Evolutionary conservation across 2,113 vertebrate species (phyloP).

Genomic region (Prochilodus magdalenae): DNA sequence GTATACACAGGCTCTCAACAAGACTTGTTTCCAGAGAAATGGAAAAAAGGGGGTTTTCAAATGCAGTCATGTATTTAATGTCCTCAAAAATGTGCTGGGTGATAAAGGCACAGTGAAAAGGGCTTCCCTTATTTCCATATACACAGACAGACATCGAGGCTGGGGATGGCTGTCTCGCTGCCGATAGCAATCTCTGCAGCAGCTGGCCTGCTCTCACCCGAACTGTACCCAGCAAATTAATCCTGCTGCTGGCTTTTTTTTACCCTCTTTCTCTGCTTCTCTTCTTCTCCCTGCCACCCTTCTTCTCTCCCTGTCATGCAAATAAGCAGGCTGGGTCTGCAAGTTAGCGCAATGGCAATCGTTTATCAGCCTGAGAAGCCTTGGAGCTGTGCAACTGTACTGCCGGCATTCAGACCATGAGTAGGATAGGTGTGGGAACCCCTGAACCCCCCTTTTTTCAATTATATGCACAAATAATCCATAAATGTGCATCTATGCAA

Average conservation of each 20-base stretch:
- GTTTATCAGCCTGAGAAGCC: conserved; percentile 51
- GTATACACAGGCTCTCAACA: neutral
- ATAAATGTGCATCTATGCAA: too few species aligned
- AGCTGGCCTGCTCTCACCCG: conserved; percentile 51
- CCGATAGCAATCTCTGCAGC: conserved; percentile 52
- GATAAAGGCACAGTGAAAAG: conserved; percentile 34
- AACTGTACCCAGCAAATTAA: conserved; percentile 53
- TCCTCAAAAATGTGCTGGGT: conserved; percentile 12
- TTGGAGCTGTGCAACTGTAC: conserved; percentile 43
- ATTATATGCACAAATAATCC: too few species aligned
- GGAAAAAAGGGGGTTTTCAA: conserved; percentile 26
- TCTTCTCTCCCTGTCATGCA: conserved; percentile 60
- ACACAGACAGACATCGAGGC: conserved; percentile 24
- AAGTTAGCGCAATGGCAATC: conserved; percentile 52
- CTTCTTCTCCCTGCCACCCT: conserved; percentile 24
- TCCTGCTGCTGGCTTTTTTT: conserved; percentile 54
- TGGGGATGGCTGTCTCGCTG: conserved; percentile 34
- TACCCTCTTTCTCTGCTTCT: neutral
- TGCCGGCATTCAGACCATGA: conserved; percentile 16
- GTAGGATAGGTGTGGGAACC: conserved; percentile 8
- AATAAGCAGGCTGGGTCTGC: conserved; percentile 53
- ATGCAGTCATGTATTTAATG: conserved; percentile 28
- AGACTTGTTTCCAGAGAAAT: conserved; percentile 1
- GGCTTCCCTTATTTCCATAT: conserved; percentile 52
- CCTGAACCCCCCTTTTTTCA: too few species aligned